phyloP scores from a whole-genome alignment of 2,888 invertebrate genomes.

The Eretmocerus hayati region DNA sequence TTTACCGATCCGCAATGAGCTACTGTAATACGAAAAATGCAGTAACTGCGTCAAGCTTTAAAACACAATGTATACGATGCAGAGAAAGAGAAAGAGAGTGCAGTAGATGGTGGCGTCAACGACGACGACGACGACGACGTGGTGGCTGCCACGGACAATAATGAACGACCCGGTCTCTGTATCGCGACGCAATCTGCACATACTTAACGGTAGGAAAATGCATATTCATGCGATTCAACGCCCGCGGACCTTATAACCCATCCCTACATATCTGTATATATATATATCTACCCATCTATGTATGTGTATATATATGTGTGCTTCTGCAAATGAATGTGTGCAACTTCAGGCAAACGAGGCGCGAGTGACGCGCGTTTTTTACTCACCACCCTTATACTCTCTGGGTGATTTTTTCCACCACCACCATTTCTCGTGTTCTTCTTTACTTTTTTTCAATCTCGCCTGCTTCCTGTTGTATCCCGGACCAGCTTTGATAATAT shows the following conservation, averaged over 20 bases:
- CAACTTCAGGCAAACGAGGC: slow-evolving; percentile 24
- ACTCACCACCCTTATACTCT: slow-evolving; percentile 10
- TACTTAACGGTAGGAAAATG: slow-evolving; percentile 45
- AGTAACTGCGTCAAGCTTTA: too few relatives aligned
- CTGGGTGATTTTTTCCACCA: background rate
- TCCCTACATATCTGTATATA: background rate
- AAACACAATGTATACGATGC: background rate
- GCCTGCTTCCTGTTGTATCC: too few relatives aligned
- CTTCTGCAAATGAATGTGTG: background rate
- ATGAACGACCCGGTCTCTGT: slow-evolving; percentile 44
- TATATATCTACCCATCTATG: background rate
- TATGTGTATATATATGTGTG: background rate
- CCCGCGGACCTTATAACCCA: slow-evolving; percentile 26
- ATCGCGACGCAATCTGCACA: slow-evolving; percentile 46
- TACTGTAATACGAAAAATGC: too few relatives aligned
- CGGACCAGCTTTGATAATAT: too few relatives aligned
- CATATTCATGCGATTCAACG: slow-evolving; percentile 43
- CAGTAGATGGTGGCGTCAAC: too few relatives aligned
- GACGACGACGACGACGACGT: too few relatives aligned
- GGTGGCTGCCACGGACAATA: slow-evolving; percentile 44
- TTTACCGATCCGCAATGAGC: too few relatives aligned
- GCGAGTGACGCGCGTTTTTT: slow-evolving; percentile 31
- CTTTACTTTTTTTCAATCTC: too few relatives aligned
- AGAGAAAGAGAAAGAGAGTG: background rate
- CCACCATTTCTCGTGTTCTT: too few relatives aligned